Evolutionary conservation across 2,888 invertebrate species (phyloP).

Genomic region (Mesorhabditis belari): DNA sequence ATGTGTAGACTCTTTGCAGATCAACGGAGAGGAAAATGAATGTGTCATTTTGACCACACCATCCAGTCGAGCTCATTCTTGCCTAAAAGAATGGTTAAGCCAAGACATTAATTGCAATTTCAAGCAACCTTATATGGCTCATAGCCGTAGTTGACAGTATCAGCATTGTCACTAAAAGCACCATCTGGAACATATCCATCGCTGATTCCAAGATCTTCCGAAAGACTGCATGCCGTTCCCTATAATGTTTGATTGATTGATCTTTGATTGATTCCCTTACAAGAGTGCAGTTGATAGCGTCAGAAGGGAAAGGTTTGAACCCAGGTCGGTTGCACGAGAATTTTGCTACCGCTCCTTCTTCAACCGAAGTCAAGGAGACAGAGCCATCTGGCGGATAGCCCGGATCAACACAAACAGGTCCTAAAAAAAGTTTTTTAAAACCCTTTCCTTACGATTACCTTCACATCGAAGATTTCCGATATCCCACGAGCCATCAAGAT

Average conservation of each 20-base stretch:
- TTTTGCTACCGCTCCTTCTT: conserved; percentile 74
- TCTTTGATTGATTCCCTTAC: background rate
- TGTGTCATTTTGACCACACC: conserved; percentile 73
- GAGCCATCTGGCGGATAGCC: conserved; percentile 85
- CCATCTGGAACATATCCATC: conserved; percentile 87
- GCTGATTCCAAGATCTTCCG: conserved; percentile 79
- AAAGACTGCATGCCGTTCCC: conserved; percentile 86
- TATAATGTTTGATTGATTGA: no score
- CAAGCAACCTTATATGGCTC: conserved; percentile 55
- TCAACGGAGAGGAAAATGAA: conserved; percentile 93
- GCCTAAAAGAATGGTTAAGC: conserved; percentile 13
- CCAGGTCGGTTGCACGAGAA: conserved; percentile 82
- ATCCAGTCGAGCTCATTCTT: conserved; percentile 49
- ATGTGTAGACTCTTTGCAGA: conserved; percentile 80
- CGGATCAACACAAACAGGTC: conserved; percentile 91
- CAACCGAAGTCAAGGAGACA: conserved; percentile 68
- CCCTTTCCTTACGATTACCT: conserved; percentile 56
- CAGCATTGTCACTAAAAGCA: conserved; percentile 76
- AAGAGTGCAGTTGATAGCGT: conserved; percentile 41
- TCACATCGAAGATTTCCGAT: conserved; percentile 90
- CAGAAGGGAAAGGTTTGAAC: conserved; percentile 43
- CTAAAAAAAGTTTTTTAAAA: conserved; percentile 15
- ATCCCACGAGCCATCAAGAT: conserved; percentile 89
- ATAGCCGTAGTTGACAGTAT: conserved; percentile 61
- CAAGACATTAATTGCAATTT: background rate